A percentile compares a stretch with the other conserved stretches of the same genome.
These are phyloP conservation scores for Subacronicta megacephala DNA, from an alignment of 2,888 invertebrate genomes.

Conservation along the genomic window DNA sequence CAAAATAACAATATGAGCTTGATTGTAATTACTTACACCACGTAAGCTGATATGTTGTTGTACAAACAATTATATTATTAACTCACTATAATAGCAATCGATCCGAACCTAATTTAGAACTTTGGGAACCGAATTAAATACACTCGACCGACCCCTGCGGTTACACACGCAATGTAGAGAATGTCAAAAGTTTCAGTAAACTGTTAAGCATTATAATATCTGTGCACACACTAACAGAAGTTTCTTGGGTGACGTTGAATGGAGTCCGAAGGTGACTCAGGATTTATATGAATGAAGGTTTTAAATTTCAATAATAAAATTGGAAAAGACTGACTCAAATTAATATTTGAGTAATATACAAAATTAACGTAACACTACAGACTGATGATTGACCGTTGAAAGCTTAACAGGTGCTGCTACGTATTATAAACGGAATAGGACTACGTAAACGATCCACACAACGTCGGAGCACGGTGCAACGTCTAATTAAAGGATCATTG, in stretches of 20 bases:
- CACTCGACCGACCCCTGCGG: constrained; percentile 24
- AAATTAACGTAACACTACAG: not conserved
- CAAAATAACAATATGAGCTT: constrained; percentile 44
- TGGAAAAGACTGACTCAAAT: too few relatives aligned
- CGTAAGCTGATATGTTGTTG: constrained; percentile 47
- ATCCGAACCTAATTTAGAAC: constrained; percentile 49
- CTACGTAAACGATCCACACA: constrained; percentile 72
- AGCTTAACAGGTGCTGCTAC: constrained; percentile 51
- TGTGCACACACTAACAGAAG: not conserved
- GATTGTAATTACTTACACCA: constrained; percentile 43
- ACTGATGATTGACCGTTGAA: constrained; percentile 19
- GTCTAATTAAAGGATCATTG: constrained; percentile 81
- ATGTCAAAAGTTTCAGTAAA: constrained; percentile 36
- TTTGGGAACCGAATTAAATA: constrained; percentile 34
- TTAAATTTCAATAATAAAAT: too few relatives aligned
- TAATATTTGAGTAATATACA: too few relatives aligned
- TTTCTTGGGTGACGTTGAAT: not conserved
- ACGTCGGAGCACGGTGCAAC: constrained; percentile 66
- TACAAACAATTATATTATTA: constrained; percentile 60
- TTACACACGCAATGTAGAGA: constrained; percentile 3
- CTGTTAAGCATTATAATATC: constrained; percentile 18
- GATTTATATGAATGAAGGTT: too few relatives aligned
- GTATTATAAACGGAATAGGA: constrained; percentile 60
- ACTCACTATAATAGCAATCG: constrained; percentile 54
- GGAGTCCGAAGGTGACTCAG: too few relatives aligned